phyloP scores from a whole-genome alignment of 1,140 invertebrate species.

The Aphidius ervi region DNA sequence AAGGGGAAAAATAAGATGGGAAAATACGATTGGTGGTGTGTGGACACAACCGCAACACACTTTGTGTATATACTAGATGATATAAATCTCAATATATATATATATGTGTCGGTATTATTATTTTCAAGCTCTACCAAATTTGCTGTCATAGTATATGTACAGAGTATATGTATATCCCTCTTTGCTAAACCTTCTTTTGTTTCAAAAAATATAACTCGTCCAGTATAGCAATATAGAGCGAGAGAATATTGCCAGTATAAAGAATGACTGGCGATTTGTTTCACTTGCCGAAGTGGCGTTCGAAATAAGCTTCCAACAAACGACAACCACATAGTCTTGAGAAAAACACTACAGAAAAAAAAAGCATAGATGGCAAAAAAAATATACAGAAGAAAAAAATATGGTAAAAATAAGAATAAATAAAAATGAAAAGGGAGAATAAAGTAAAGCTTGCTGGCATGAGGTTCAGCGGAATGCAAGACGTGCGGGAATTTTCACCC shows the following conservation, averaged over 20 bases:
- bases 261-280: constrained; percentile 38
- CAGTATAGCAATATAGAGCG: too few relatives aligned
- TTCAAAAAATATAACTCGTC: too few relatives aligned
- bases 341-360: constrained; percentile 7
- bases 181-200: constrained; percentile 8
- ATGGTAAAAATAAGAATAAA: constrained; percentile 6
- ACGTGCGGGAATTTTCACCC: constrained; percentile 20
- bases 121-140: too few relatives aligned
- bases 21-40: too few relatives aligned
- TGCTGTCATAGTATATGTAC: too few relatives aligned
- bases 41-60: too few relatives aligned
- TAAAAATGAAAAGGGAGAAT: background rate
- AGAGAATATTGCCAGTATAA: constrained; percentile 35
- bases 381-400: background rate
- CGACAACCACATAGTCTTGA: constrained; percentile 11
- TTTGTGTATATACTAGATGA: too few relatives aligned
- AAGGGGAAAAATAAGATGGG: background rate
- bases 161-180: background rate
- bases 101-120: too few relatives aligned
- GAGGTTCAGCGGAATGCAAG: constrained; percentile 18
- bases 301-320: constrained; percentile 35
- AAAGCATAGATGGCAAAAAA: background rate
- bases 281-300: constrained; percentile 33
- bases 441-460: background rate
- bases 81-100: too few relatives aligned